Base-by-base conservation (phyloP, 2,113 vertebrate genomes). In the Cynoglossus semilaevis region DNA sequence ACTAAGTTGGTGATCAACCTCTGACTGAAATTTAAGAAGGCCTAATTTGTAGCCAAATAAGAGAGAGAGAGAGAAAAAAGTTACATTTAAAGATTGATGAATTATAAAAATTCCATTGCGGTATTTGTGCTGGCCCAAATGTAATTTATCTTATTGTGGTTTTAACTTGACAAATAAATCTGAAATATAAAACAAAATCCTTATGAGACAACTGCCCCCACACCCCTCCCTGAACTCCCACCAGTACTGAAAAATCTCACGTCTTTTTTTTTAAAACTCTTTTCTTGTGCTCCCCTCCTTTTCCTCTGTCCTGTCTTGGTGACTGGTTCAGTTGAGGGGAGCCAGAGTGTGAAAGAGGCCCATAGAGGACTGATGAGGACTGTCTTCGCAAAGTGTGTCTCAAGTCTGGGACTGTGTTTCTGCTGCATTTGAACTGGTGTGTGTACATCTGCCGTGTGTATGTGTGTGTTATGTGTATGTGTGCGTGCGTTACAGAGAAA, bases 341-440 rank as follows among this genome's bases (percentile, higher is more conserved):
- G 82, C 77, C 80, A 50, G 72, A 79, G 80, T 86, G 82, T 84
- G 81, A 84, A 87, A 80, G 82, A 82, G 80, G 76, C 81, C 85
- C 82, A 67, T 67, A 42, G 79, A 83, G 86, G 69, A 72, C 75
- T 56, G 75, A 63, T 77, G 70, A 79, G 67, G 84, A 82, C 79
- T 76, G 80, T 77, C 77, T 82, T 45, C 51, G 61, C 69, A 68
- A 80, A 79, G 66, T 45, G 9, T 65, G 55, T 77, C 67, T 79
- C 64, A 11, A 79, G 48, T 74, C 58, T 55, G 66, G 50, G 62
- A 64, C 76, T 72, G 68, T 64, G 62, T 73, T 71, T 80, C 63
- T 63, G 52, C 53, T 34, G 43, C 53, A 45, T 71, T 63, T 75
- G n/a, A 47, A 58, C 64, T 46, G 2, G n/a, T 57, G 60, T 75